Base-by-base conservation (phyloP, 2,888 invertebrate species). In the Scaptomyza tumidula region DNA sequence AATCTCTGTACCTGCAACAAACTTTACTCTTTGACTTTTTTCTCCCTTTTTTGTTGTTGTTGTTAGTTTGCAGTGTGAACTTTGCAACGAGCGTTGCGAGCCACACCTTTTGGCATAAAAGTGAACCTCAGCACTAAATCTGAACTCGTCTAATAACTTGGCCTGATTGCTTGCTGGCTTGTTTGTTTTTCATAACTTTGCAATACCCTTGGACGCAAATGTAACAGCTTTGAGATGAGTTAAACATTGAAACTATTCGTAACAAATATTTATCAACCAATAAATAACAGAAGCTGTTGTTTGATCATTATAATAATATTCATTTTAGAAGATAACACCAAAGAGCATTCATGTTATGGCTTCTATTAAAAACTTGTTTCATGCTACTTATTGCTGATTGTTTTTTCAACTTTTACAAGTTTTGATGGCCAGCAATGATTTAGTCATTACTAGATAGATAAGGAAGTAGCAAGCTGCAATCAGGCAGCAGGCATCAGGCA, bases 111-210 rank as follows among this genome's bases (percentile, higher is more conserved):
- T 43, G 58, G 53, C 65, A 72, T 10, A 75, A 77, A 56, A 68
- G 78, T 50, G 65, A 69, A 52, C 68, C 75, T 75, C 78, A 77
- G 75, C 75, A 75, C 58, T 73, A 75, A 75, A 75, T 65, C 73
- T 53, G 45, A 61, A 33, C 58, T 65, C 33, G 53, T 62, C 73
- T 77, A 75, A 75, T 77, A 77, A 77, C 68, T 72, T 72, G 0
- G 37, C 37, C 37, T 11, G 37, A n/a, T 2, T 31, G 6, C 6
- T 4, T 10, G 57, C 57, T 50, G 44, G 54, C 24, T 43, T 72
- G 75, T 72, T 75, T 72, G 77, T 39, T 43, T 64, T 52, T 27
- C 37, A 60, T 72, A 62, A 66, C 60, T 60, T 61, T 6, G 10
- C 13, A 7, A 57, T 55, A 39, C 44, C 9, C 76, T 55, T 27